phyloP scores from a whole-genome alignment of 2,888 invertebrate species.

The Romanomermis culicivorax region DNA sequence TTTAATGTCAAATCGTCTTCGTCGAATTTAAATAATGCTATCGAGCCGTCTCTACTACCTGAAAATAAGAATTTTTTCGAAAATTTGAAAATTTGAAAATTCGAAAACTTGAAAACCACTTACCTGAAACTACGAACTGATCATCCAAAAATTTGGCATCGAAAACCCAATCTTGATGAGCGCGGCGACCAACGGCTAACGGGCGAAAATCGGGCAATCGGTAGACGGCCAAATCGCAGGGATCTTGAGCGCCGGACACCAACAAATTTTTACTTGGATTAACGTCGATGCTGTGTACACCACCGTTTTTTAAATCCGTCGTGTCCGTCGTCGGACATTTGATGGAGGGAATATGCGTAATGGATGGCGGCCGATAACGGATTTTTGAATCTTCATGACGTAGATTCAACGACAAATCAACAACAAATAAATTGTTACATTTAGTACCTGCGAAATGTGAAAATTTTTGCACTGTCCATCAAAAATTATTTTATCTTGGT shows the following conservation, averaged over 20 bases:
- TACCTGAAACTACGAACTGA: conserved; percentile 65
- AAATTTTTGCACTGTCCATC: too few relatives aligned
- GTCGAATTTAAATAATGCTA: conserved; percentile 54
- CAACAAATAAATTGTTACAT: conserved; percentile 49
- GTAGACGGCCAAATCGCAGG: conserved; percentile 72
- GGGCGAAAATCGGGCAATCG: conserved; percentile 81
- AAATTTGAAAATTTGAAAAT: not conserved
- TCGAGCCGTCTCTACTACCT: conserved; percentile 64
- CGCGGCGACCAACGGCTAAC: conserved; percentile 68
- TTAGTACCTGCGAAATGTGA: conserved; percentile 92
- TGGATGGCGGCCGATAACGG: too few relatives aligned
- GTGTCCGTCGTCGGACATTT: conserved; percentile 40
- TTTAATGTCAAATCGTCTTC: too few relatives aligned
- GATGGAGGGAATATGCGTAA: conserved; percentile 69
- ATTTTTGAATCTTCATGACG: too few relatives aligned
- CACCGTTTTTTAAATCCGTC: conserved; percentile 42
- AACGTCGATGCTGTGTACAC: conserved; percentile 76
- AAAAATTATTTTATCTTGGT: too few relatives aligned
- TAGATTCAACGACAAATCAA: conserved; percentile 19
- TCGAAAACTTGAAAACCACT: not conserved
- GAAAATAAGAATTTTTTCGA: conserved; percentile 6
- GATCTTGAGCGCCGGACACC: conserved; percentile 74
- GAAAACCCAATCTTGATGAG: conserved; percentile 71
- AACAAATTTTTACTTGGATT: conserved; percentile 68
- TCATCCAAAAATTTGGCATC: conserved; percentile 92